A percentile compares a stretch with the other conserved stretches of the same genome.
Conservation (phyloP, 2,888 invertebrate genomes). For the Andrena dorsata region DNA sequence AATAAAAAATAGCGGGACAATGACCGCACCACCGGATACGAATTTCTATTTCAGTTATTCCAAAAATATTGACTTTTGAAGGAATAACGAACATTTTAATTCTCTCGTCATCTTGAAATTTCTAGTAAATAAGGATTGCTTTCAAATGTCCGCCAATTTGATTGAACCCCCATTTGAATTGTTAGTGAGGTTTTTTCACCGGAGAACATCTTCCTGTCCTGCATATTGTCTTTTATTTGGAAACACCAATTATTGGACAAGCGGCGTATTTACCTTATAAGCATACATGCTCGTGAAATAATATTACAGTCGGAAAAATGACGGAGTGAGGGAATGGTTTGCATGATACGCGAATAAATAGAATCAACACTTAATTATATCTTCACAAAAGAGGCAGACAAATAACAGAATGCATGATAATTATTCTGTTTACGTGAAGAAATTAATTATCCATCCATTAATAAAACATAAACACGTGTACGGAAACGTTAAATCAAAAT, state of each 20-base stretch:
- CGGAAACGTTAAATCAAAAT: neutral
- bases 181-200: neutral
- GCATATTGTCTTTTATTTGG: too few species aligned
- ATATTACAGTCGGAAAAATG: neutral
- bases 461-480: neutral
- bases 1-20: too few species aligned
- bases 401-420: slow-evolving; percentile 2
- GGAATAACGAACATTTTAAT: too few species aligned
- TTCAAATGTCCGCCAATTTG: too few species aligned
- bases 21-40: too few species aligned
- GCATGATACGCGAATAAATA: neutral
- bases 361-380: neutral
- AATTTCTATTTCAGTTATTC: too few species aligned
- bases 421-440: neutral
- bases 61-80: too few species aligned
- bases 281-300: neutral
- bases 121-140: too few species aligned
- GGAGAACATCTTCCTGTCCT: neutral
- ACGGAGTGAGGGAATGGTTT: neutral
- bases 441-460: neutral
- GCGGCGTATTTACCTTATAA: too few species aligned
- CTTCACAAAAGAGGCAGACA: neutral
- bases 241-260: too few species aligned
- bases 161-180: neutral
- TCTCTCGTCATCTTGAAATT: too few species aligned